Base-by-base conservation (phyloP, 2,113 vertebrate genomes). In the Sturnira hondurensis region DNA sequence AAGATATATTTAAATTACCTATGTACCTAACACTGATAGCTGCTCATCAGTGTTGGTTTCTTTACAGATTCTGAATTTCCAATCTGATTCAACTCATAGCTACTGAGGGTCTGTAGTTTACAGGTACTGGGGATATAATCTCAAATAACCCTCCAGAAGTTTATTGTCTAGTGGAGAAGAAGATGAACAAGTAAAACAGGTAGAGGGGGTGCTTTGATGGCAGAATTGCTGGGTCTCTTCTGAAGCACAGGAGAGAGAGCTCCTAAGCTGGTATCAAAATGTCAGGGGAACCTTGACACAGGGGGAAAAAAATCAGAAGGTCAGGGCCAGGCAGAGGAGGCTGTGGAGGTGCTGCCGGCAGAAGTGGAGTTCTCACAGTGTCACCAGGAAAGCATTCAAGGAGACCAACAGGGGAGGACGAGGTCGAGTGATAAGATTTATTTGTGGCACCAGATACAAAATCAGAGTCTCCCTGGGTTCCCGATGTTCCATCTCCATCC, bases 231-330 rank as follows among this genome's bases (percentile, higher is more conserved):
- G 28, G 54, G 65, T 11, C 0, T 11, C 0, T 31, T 76, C 33
- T 0, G 2, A 26, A 31, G 28, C 28, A 36, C 26, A 14, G 0
- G 0, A 41, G 12, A 83, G 50, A 85, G 41, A 47, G 50, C 1
- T 2, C 6, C 8, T 54, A 38, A 10, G 33, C 38, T 33, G 14
- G 20, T 28, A 38, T 33, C 31, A 19, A 50, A 43, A 17, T 12
- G 19, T 68, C 70, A 31, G 74, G 43, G 36, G 22, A 43, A 38
- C 52, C 56, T 50, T 58, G 41, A 14, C 41, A 12, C 17, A 22
- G 83, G 83, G 45, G 45, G 2, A 41, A 38, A 61, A 24, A 28
- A n/a, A 31, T 58, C 19, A 38, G n/a, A 65, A 81, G 41, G 65
- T 7, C 12, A 41, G n/a, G n/a, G 74, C 24, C 19, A 8, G 28